These are phyloP conservation scores for Alentia gelatinosa DNA, from an alignment of 2,888 invertebrate genomes.

Conservation along the genomic window DNA sequence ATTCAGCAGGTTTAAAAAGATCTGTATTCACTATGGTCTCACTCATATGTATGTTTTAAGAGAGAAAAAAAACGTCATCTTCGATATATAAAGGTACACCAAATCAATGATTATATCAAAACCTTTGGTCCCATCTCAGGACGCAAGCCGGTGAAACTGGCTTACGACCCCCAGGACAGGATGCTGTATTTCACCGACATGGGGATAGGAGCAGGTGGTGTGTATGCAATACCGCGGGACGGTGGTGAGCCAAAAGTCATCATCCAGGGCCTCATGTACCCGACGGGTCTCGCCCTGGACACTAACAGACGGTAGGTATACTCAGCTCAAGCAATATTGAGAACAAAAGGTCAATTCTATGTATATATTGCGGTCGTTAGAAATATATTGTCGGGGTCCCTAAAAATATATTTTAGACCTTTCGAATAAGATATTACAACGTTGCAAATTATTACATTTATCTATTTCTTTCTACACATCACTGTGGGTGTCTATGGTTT, in stretches of 20 bases:
- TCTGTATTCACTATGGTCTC: too few relatives aligned
- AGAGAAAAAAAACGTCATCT: not conserved
- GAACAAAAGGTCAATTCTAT: too few relatives aligned
- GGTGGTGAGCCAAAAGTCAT: not conserved
- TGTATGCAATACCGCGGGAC: not conserved
- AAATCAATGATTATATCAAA: not conserved
- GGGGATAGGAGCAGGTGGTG: not conserved
- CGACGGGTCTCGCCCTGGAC: constrained; percentile 8
- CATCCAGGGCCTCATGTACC: not conserved
- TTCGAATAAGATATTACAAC: too few relatives aligned
- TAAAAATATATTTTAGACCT: too few relatives aligned
- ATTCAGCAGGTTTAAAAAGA: too few relatives aligned
- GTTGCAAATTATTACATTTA: too few relatives aligned
- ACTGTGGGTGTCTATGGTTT: too few relatives aligned
- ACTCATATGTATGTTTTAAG: too few relatives aligned
- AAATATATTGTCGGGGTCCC: too few relatives aligned
- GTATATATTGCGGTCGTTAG: too few relatives aligned
- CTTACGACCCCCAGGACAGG: not conserved
- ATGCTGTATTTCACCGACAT: constrained; percentile 41
- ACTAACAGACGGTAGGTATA: not conserved
- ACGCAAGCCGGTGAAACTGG: constrained; percentile 44
- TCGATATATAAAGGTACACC: not conserved
- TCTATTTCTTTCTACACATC: too few relatives aligned
- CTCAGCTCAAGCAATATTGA: too few relatives aligned
- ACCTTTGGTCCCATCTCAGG: not conserved